Conservation (phyloP, 2,888 invertebrate genomes). For the Drosophila nigritarsus region DNA sequence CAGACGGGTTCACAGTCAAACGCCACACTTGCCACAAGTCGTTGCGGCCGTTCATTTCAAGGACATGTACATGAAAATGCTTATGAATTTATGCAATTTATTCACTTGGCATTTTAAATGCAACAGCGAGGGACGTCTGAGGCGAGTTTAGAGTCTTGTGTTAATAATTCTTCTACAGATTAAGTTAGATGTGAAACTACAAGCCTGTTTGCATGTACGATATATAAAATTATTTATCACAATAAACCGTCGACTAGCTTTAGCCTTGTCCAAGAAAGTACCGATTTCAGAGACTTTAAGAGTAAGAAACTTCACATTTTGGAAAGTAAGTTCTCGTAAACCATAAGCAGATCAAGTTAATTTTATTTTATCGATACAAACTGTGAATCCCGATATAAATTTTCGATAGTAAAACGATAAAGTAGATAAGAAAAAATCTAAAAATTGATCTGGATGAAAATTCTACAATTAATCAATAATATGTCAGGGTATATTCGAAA, state of each 20-base stretch:
- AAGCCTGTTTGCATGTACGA: not conserved
- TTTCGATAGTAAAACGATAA: too few relatives aligned
- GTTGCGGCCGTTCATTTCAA: constrained; percentile 55
- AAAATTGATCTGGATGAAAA: too few relatives aligned
- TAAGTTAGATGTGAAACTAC: not conserved
- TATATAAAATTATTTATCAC: too few relatives aligned
- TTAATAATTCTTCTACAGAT: not conserved
- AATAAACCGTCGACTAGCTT: too few relatives aligned
- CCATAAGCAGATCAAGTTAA: too few relatives aligned
- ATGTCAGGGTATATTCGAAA: too few relatives aligned
- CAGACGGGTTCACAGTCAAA: constrained; percentile 57
- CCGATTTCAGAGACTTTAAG: too few relatives aligned
- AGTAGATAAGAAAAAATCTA: too few relatives aligned
- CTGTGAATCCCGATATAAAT: not conserved
- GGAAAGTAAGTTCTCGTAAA: not conserved
- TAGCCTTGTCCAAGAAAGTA: too few relatives aligned
- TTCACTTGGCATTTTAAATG: constrained; percentile 58
- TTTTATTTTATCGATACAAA: not conserved
- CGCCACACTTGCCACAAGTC: constrained; percentile 60
- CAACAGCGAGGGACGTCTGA: constrained; percentile 38
- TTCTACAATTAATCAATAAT: too few relatives aligned
- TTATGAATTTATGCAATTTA: constrained; percentile 25
- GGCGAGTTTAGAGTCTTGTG: not conserved
- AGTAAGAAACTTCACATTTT: too few relatives aligned
- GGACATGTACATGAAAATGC: constrained; percentile 54